A percentile compares a stretch with the other conserved stretches of the same genome.
Evolutionary conservation across 2,113 vertebrate species (phyloP).

Genomic region (Scomber japonicus): DNA sequence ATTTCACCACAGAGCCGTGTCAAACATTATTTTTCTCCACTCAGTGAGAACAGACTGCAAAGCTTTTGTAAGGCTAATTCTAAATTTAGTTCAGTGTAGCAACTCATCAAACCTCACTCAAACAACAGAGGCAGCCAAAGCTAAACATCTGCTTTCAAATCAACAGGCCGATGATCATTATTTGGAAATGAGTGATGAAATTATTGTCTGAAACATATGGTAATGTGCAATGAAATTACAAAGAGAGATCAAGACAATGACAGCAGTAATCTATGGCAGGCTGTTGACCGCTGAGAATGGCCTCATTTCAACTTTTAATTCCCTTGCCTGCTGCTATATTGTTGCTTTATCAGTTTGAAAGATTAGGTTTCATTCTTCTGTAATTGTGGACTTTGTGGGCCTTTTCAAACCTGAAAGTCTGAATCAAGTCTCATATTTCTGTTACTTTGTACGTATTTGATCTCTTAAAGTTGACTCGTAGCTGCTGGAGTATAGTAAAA

Average conservation of each 20-base stretch:
- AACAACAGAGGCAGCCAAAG: slow-evolving; percentile 7
- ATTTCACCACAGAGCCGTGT: neutral
- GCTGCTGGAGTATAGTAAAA: too few relatives aligned
- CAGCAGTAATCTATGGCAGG: slow-evolving; percentile 45
- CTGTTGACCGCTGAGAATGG: slow-evolving; percentile 35
- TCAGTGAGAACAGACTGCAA: neutral
- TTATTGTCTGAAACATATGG: slow-evolving; percentile 58
- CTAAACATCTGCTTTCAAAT: slow-evolving; percentile 32
- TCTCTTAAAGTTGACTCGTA: too few relatives aligned
- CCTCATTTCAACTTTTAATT: slow-evolving; percentile 43
- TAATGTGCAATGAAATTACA: slow-evolving; percentile 44
- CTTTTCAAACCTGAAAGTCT: too few relatives aligned
- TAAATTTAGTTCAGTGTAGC: slow-evolving; percentile 34
- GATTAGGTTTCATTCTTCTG: slow-evolving; percentile 24
- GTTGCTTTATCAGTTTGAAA: slow-evolving; percentile 44
- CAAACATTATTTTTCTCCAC: neutral
- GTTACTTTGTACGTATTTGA: too few relatives aligned
- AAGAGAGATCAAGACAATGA: slow-evolving; percentile 50
- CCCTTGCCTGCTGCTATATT: slow-evolving; percentile 44
- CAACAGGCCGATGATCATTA: slow-evolving; percentile 51
- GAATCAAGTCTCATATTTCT: too few relatives aligned
- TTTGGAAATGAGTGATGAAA: slow-evolving; percentile 63
- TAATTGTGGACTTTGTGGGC: slow-evolving; percentile 1
- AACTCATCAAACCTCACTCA: slow-evolving; percentile 13
- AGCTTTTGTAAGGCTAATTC: neutral